Evolutionary conservation across 2,797 vertebrate species (phyloP).

Genomic region (Botia kubotai): DNA sequence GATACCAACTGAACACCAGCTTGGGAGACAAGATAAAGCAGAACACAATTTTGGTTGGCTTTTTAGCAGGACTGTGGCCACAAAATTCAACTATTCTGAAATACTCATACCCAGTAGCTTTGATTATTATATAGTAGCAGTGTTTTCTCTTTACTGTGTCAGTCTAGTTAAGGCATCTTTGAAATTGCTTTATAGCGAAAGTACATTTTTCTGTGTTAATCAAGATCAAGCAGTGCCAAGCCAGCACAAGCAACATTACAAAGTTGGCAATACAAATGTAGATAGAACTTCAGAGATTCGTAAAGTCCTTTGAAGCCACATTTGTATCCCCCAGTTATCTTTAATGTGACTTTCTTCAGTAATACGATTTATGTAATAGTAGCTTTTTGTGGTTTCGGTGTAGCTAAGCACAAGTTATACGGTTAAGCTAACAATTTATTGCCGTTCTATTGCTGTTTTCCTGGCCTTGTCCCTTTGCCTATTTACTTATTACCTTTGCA

Average conservation of each 20-base stretch:
- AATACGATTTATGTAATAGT: background rate
- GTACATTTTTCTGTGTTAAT: slow-evolving; percentile 1
- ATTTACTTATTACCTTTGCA: background rate
- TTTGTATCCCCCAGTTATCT: background rate
- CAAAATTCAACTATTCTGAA: background rate
- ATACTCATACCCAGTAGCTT: no score
- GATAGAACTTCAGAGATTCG: background rate
- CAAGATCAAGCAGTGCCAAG: no score
- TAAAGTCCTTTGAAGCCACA: no score
- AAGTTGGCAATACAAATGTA: background rate
- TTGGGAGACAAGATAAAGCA: no score
- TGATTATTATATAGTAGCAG: no score
- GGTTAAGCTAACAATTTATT: background rate
- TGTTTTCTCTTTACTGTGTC: no score
- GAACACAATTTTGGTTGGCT: no score
- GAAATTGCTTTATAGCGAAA: background rate
- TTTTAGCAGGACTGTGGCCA: no score
- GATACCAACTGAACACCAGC: background rate
- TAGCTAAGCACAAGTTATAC: background rate
- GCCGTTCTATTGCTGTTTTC: background rate
- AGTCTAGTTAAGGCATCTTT: background rate
- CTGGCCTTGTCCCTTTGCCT: background rate
- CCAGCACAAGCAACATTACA: background rate
- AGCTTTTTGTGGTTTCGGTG: background rate
- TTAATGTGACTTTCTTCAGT: background rate